Percentiles rank a stretch among this genome's conserved stretches.
Conservation (phyloP, 2,888 invertebrate genomes). For the Panorpa germanica region DNA sequence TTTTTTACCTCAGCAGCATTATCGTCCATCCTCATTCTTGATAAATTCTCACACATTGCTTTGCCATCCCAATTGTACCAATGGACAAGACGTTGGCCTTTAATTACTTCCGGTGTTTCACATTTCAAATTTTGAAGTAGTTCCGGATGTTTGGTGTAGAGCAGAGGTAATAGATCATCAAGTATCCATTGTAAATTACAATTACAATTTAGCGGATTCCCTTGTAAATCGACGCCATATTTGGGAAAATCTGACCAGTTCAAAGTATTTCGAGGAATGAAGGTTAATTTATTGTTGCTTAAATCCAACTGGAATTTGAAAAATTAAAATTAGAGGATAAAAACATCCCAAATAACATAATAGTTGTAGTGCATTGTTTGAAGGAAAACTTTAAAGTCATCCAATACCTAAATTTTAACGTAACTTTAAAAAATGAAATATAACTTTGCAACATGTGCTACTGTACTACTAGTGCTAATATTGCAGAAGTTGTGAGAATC, state of each 20-base stretch:
- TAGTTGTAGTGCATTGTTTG: too few relatives aligned
- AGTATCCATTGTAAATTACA: constrained; percentile 11
- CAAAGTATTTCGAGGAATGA: constrained; percentile 8
- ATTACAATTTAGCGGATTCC: constrained; percentile 11
- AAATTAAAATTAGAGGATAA: constrained; percentile 3
- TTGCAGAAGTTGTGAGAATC: too few relatives aligned
- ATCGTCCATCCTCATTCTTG: too few relatives aligned
- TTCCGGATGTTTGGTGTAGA: constrained; percentile 8
- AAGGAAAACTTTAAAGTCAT: too few relatives aligned
- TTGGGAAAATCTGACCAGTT: constrained; percentile 11
- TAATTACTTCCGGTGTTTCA: constrained; percentile 8
- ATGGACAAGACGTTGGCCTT: constrained; percentile 9
- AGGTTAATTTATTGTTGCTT: constrained; percentile 10
- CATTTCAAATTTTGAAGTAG: constrained; percentile 8
- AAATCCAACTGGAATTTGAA: constrained; percentile 10
- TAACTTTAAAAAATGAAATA: too few relatives aligned
- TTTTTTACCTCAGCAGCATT: too few relatives aligned
- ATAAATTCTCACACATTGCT: too few relatives aligned
- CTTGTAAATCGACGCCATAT: constrained; percentile 11
- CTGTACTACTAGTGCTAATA: too few relatives aligned
- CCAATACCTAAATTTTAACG: too few relatives aligned
- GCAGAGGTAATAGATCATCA: constrained; percentile 5
- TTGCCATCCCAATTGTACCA: constrained; percentile 8
- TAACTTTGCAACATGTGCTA: too few relatives aligned
- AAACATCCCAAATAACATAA: too few relatives aligned